Base-by-base conservation (phyloP, 1,140 invertebrate genomes). In the Drosophila athabasca region DNA sequence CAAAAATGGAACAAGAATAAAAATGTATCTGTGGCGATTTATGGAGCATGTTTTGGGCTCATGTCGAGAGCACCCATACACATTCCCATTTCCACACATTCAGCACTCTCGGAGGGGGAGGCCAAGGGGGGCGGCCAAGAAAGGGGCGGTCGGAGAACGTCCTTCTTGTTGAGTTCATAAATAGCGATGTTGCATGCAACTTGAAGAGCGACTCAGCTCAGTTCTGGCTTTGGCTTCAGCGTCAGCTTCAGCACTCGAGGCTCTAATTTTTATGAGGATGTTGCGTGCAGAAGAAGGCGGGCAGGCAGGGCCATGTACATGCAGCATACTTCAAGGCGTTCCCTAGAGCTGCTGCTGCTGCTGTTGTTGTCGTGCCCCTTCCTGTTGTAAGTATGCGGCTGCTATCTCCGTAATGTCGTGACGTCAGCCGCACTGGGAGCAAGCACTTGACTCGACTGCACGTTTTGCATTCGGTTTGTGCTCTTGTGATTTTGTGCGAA, bases 111-210 rank as follows among this genome's bases (percentile, higher is more conserved):
- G 31, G 31, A 31, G 43, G 59, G 54, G n/a, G 22, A 19, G 54
- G 6, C 43, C 35, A 51, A 45, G 26, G 70, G 70, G 62, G 48
- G 78, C 60, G 64, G 65, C n/a, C n/a, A 51, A 45, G 26, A 39
- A 46, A 74, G 70, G 62, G 48, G 78, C 60, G 64, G 65, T 49
- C 31, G 15, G 35, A 49, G 65, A 68, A 69, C 67, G 45, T 70
- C 74, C 73, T 54, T 50, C 66, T 79, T 51, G 83, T 78, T 67
- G 78, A 79, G 83, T 88, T 85, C 82, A 85, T 85, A 85, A 85
- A 85, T 85, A 85, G 82, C 82, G 76, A 71, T 85, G 82, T 85
- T 85, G 82, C 82, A 85, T 85, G 82, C 82, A 85, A 87, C 78
- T 78, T 69, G 52, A 65, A 74, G 69, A 53, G 71, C 52, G 22